Percentiles rank a stretch among this genome's conserved stretches.
These are phyloP conservation scores for Tetraodon nigroviridis DNA, from an alignment of 2,113 vertebrate genomes.

Conservation along the genomic window DNA sequence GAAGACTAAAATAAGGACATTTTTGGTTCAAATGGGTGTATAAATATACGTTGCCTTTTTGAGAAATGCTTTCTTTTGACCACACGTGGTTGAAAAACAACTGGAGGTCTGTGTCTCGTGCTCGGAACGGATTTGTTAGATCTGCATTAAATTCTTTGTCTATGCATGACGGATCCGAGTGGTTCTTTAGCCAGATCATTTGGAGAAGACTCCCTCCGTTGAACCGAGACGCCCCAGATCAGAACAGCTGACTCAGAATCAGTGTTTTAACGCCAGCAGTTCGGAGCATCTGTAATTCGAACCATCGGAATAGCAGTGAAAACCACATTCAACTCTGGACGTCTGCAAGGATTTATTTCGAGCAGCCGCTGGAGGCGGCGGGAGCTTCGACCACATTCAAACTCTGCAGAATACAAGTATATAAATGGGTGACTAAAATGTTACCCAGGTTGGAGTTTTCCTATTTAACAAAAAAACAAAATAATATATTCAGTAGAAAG, in stretches of 20 bases:
- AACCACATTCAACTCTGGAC: neutral
- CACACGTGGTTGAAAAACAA: slow-evolving; percentile 64
- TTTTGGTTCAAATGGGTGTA: neutral
- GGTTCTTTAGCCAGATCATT: too few species aligned
- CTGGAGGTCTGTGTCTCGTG: slow-evolving; percentile 64
- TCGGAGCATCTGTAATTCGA: slow-evolving; percentile 9
- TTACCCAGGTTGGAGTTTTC: too few species aligned
- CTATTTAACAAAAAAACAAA: too few species aligned
- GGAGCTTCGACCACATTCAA: too few species aligned
- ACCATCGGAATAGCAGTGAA: neutral
- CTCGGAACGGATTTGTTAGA: slow-evolving; percentile 69
- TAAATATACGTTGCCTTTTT: slow-evolving; percentile 49
- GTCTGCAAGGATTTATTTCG: neutral
- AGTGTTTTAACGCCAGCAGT: slow-evolving; percentile 14
- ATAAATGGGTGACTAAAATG: too few species aligned
- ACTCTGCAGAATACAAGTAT: too few species aligned
- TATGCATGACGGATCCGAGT: slow-evolving; percentile 62
- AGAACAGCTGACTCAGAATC: slow-evolving; percentile 12
- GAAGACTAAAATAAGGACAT: too few species aligned
- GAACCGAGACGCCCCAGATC: slow-evolving; percentile 8
- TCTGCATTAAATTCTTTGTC: slow-evolving; percentile 72
- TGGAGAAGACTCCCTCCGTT: too few species aligned
- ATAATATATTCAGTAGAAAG: too few species aligned
- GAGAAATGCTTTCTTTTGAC: slow-evolving; percentile 55
- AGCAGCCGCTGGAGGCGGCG: too few species aligned